Evolutionary conservation across 2,888 invertebrate genomes (phyloP), one percentile per base, ranked within the genome.

Genomic region (Pantelozetes paolii): DNA sequence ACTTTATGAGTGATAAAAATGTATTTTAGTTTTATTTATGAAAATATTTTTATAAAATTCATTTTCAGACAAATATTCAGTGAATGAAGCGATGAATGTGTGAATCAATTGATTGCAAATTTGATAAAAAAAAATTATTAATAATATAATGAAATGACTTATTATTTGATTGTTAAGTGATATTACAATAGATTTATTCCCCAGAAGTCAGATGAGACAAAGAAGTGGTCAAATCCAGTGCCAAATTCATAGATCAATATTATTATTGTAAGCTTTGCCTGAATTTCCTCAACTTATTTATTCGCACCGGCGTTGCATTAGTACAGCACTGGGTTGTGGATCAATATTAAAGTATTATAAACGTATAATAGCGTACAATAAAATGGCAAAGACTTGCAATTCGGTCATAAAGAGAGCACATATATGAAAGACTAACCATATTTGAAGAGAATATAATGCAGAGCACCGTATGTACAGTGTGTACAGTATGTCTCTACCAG

Each of bases 231-330:
- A 26, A 57, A 57, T 26, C 57, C 26, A 6, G 8, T 40, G 40
- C 20, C 15, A 28, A 57, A 13, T 13, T 57, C 57, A 57, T 57
- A 28, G 57, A 57, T 57, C 28, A 30, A 11, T 57, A 30, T 57
- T 28, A 57, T 8, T 57, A 48, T 6, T 48, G 28, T 57, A 28
- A n/a, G 57, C 3, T 57, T 57, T 6, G 57, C 57, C 57, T 57
- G 57, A 26, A 57, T 57, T 57, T 57, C 57, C 57, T 57, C 5
- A 57, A 57, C 57, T 57, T 57, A 57, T 57, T 57, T 57, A 54
- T 54, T 54, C 23, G 57, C 20, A 9, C 13, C 8, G 26, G n/a
- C 57, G 28, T 57, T 57, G 57, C 57, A 23, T 57, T 57, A 9
- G 20, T 54, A n/a, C n/a, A n/a, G n/a, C n/a, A 48, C 8, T 48